A percentile compares a stretch with the other conserved stretches of the same genome.
phyloP scores from a whole-genome alignment of 1,140 invertebrate genomes.

The Hyles euphorbiae region DNA sequence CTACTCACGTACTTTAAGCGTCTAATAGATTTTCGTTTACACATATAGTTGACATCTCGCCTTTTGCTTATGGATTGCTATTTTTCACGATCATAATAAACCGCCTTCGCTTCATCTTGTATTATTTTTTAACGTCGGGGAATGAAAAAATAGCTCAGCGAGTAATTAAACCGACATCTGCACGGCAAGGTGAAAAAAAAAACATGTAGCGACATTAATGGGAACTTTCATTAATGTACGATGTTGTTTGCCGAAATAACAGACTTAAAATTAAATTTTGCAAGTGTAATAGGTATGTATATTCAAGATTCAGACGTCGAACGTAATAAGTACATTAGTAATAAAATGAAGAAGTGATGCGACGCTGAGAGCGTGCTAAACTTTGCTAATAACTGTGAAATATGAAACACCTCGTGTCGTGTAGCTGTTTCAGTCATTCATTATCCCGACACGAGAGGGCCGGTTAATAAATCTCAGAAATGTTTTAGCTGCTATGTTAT shows the following conservation, averaged over 20 bases:
- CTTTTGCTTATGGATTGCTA: conserved; percentile 8
- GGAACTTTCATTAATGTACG: too few relatives aligned
- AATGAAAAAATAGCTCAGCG: too few relatives aligned
- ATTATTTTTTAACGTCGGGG: too few relatives aligned
- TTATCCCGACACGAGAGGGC: conserved; percentile 4
- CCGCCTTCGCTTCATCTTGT: too few relatives aligned
- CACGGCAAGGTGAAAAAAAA: too few relatives aligned
- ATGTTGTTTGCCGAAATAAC: too few relatives aligned
- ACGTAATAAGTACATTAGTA: neutral
- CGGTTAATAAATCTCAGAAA: conserved; percentile 36
- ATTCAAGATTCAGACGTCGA: too few relatives aligned
- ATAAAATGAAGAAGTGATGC: neutral
- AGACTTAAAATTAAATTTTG: too few relatives aligned
- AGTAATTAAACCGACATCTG: too few relatives aligned
- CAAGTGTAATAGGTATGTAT: too few relatives aligned
- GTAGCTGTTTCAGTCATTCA: conserved; percentile 9
- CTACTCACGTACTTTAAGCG: conserved; percentile 5
- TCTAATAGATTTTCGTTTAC: conserved; percentile 4
- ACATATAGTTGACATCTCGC: neutral
- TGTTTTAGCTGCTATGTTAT: conserved; percentile 37
- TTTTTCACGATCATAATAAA: neutral
- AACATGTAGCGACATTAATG: too few relatives aligned
- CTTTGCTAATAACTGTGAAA: conserved; percentile 11
- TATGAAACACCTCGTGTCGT: conserved; percentile 7
- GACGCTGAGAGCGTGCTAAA: neutral